Base-by-base conservation (phyloP, 2,797 vertebrate genomes). In the Acanthiza pusilla region DNA sequence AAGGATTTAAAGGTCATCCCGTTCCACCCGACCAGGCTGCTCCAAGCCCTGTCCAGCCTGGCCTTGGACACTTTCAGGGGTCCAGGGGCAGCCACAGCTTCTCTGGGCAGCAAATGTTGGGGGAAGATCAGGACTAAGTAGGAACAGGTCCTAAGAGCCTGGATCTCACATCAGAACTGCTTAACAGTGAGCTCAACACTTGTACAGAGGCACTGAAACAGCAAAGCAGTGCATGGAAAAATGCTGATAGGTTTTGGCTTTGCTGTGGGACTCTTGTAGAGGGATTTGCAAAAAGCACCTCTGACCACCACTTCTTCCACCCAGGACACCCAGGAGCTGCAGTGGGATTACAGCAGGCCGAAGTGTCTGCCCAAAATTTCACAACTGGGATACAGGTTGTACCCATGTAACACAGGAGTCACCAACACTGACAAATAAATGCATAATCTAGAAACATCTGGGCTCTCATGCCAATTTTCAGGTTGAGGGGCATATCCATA, bases 11-110 rank as follows among this genome's bases (percentile, higher is more conserved):
- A 51, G 25, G 18, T 20, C 25, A 58, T 27, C 17, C 51, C 2
- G 1, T 51, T n/a, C 5, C 30, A 12, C n/a, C 8, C 2, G 1
- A 4, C 45, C 21, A 36, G 38, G 11, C 0, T 1, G 25, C 45
- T 89, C n/a, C 38, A 45, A 20, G 23, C 27, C 29, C 50, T 2
- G 1, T 57, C 43, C 51, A 65, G 0, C 40, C 79, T 32, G 38
- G 7, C 27, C 45, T 58, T 34, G 58, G 40, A 10, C 18, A 47
- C 29, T 53, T 1, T 23, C n/a, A 83, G 29, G 38, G 38, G 38
- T 50, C 47, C 47, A 23, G 36, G 11, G 14, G 51, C 65, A 77
- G 12, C 38, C 45, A 40, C 58, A 83, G 65, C 65, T 77, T 0
- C 38, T 71, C 79, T 72, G 73, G 17, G 21, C 38, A 84, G 19